Conservation (phyloP, 2,113 vertebrate species). For the Nyctereutes procyonoides region DNA sequence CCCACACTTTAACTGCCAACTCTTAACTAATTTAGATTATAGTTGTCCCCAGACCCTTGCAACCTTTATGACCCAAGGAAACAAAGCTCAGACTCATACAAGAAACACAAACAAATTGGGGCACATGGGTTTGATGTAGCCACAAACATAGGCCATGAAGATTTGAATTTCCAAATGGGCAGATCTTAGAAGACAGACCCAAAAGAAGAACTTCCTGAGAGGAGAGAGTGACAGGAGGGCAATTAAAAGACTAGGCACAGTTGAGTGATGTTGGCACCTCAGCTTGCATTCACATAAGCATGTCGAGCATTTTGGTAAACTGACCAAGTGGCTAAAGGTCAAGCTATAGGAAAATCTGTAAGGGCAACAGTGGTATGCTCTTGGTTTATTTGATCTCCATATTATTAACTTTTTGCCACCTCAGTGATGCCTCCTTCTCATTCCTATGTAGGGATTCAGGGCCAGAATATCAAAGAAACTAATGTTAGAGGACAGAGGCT, state of each 20-base stretch:
- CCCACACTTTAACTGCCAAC: background rate
- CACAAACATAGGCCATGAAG: background rate
- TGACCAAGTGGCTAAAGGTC: background rate
- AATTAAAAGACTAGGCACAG: no score
- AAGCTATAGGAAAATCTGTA: constrained; percentile 26
- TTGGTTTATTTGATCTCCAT: background rate
- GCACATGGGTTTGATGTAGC: background rate
- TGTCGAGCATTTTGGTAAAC: background rate
- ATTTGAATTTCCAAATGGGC: background rate
- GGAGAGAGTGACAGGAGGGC: background rate
- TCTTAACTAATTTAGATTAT: background rate
- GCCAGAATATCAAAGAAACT: background rate
- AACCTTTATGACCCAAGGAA: background rate
- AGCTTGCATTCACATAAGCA: background rate
- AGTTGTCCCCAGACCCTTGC: background rate
- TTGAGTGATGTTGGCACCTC: background rate
- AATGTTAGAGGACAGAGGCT: background rate
- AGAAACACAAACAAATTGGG: background rate
- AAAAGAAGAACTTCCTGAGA: background rate
- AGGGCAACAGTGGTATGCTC: background rate
- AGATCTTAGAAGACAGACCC: background rate
- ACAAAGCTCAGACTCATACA: background rate
- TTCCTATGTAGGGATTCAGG: background rate
- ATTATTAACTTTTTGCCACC: constrained; percentile 6
- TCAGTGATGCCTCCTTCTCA: background rate